Conservation (phyloP, 2,797 vertebrate genomes). For the Melanogrammus aeglefinus region DNA sequence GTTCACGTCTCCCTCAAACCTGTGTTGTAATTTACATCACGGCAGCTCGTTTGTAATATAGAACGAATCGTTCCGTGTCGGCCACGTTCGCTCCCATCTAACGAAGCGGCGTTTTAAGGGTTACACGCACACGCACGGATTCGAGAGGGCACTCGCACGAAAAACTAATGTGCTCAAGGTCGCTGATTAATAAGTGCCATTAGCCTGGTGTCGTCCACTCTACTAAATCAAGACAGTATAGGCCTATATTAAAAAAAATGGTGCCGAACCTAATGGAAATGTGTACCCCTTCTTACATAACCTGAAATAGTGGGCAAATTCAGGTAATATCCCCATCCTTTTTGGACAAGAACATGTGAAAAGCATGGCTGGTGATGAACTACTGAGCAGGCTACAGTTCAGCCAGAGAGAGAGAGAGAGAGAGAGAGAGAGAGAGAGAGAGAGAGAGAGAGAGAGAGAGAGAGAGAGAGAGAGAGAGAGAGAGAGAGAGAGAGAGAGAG, state of each 20-base stretch:
- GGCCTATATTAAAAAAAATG: background rate
- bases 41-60: background rate
- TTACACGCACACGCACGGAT: slow-evolving; percentile 4
- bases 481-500: background rate
- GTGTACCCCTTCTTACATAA: background rate
- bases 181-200: background rate
- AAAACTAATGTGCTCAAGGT: background rate
- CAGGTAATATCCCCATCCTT: background rate
- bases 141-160: background rate
- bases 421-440: background rate
- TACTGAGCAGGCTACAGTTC: too few species aligned
- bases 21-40: background rate
- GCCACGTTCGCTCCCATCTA: background rate
- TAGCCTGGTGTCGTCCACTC: background rate
- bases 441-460: background rate
- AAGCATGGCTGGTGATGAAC: too few species aligned
- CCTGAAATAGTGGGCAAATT: background rate
- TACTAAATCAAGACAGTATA: background rate
- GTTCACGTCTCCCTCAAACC: background rate
- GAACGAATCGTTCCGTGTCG: background rate
- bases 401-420: background rate
- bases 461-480: background rate
- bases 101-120: background rate
- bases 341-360: background rate
- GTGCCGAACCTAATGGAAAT: background rate